Conservation (phyloP, 2,797 vertebrate genomes). For the Chelmon rostratus region DNA sequence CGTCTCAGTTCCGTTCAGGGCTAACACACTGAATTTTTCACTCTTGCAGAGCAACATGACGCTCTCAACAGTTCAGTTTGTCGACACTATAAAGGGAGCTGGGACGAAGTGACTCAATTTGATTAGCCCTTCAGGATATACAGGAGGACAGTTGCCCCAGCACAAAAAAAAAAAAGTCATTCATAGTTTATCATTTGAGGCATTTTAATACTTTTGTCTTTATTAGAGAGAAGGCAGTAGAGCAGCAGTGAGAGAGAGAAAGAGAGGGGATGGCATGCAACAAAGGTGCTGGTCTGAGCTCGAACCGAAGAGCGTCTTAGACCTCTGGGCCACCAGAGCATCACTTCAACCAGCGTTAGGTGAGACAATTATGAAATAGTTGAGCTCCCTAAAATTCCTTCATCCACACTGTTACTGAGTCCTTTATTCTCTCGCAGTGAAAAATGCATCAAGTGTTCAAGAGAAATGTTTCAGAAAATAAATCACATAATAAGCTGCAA, state of each 20-base stretch:
- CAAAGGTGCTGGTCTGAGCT: neutral
- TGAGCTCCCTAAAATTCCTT: neutral
- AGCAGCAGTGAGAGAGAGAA: neutral
- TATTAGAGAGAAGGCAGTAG: neutral
- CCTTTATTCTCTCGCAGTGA: neutral
- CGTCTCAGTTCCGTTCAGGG: constrained; percentile 1
- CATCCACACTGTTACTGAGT: neutral
- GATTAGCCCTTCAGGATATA: constrained; percentile 17
- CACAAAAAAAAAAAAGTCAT: neutral
- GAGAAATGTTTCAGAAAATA: constrained; percentile 1
- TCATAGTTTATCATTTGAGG: neutral
- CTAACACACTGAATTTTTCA: constrained; percentile 1
- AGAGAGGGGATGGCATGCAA: neutral
- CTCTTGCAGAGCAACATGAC: constrained; percentile 6
- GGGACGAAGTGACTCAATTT: neutral
- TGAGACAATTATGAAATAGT: neutral
- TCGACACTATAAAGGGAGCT: neutral
- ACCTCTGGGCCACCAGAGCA: neutral
- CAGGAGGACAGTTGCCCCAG: neutral
- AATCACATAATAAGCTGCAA: neutral
- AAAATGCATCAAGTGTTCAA: neutral
- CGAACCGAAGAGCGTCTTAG: neutral
- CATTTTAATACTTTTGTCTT: neutral
- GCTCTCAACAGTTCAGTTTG: constrained; percentile 17
- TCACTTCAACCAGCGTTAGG: neutral